A percentile compares a stretch with the other conserved stretches of the same genome.
phyloP scores from a whole-genome alignment of 2,888 invertebrate species.

The Colletes collaris region DNA sequence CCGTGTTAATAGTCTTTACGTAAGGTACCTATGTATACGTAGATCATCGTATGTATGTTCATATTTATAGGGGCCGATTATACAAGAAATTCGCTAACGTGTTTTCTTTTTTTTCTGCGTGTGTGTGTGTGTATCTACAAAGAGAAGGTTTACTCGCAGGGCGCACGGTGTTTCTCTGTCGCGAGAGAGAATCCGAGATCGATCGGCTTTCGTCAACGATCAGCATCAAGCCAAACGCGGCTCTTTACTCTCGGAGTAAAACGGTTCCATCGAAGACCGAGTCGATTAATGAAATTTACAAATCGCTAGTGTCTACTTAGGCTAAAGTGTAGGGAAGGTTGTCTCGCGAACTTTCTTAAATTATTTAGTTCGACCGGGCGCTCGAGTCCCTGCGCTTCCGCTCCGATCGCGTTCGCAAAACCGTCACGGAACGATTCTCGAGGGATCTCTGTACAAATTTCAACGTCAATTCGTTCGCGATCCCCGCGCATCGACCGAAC shows the following conservation, averaged over 20 bases:
- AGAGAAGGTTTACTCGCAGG: conserved; percentile 50
- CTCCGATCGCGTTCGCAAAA: conserved; percentile 8
- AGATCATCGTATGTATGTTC: conserved; percentile 72
- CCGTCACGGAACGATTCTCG: conserved; percentile 30
- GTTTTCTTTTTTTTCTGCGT: conserved; percentile 36
- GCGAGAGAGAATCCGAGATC: conserved; percentile 38
- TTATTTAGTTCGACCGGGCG: conserved; percentile 43
- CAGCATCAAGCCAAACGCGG: conserved; percentile 4
- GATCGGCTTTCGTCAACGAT: conserved; percentile 16
- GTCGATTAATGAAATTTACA: conserved; percentile 64
- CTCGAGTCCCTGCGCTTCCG: not conserved
- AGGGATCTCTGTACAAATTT: too few relatives aligned
- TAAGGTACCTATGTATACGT: conserved; percentile 73
- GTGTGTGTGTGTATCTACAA: conserved; percentile 73
- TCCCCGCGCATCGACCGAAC: too few relatives aligned
- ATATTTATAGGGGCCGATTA: conserved; percentile 79
- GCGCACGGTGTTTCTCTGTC: conserved; percentile 28
- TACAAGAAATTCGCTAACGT: conserved; percentile 79
- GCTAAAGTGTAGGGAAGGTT: conserved; percentile 37
- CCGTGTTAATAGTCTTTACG: conserved; percentile 73
- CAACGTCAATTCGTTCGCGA: too few relatives aligned
- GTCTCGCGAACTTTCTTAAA: conserved; percentile 45
- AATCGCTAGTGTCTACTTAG: conserved; percentile 67
- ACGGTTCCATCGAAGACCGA: conserved; percentile 30
- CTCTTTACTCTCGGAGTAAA: conserved; percentile 40